Evolutionary conservation across 2,797 vertebrate species (phyloP), one percentile per base, ranked within the genome.

Genomic region (Dicrostonyx torquatus): DNA sequence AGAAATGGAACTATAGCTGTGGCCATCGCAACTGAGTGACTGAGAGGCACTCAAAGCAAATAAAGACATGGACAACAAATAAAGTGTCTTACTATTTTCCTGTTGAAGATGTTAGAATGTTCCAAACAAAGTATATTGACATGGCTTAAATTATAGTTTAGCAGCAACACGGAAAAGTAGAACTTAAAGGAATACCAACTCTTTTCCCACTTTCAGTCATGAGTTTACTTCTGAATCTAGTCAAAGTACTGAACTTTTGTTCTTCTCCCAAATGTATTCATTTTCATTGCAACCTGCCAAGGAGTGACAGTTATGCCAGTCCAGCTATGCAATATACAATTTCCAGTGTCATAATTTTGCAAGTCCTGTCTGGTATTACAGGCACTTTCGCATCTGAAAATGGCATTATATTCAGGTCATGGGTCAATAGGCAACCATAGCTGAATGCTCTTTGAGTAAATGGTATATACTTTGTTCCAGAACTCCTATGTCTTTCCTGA

Each of bases 311-410:
- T 20, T 37, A 10, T 40, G 5, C 6, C 29, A 79, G 12, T 29
- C 5, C 29, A 79, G 9, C 31, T 60, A 29, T 43, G 26, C 2
- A 37, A 53, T 1, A 4, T 17, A 64, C 29, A 58, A 24, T 15
- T 68, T 40, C 43, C 2, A 20, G 24, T 48, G 45, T 48, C 34
- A 40, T 43, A 34, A 50, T 55, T 34, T 64, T 48, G 17, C 5
- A 29, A 76, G 53, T 29, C 15, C 4, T 50, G 4, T 29, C 4
- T 15, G 17, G 3, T 29, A 5, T 1, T n/a, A 6, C 40, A 84
- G 22, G n/a, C 8, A 0, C n/a, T 24, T 66, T 24, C 22, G 20
- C 29, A 55, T 6, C 0, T n/a, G 12, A 9, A 50, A 48, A 60
- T 45, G 20, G 34, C 34, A 68, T 40, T 7, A 29, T 6, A 1